Conservation (phyloP, 2,888 invertebrate species). For the Hipparchia sbordonii region DNA sequence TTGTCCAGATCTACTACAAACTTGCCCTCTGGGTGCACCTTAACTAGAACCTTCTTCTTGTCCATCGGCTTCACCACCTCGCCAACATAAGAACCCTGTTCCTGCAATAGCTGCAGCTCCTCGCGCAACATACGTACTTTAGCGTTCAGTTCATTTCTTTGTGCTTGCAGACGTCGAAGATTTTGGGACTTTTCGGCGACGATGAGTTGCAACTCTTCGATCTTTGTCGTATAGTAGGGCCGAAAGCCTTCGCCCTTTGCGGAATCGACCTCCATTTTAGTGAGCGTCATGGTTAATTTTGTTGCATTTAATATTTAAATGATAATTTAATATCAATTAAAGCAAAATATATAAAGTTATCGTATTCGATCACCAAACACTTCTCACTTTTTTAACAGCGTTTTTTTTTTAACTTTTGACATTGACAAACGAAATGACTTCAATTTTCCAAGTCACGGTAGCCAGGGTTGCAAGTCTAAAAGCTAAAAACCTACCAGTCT, state of each 20-base stretch:
- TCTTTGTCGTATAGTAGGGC: slow-evolving; percentile 98
- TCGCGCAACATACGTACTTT: slow-evolving; percentile 99
- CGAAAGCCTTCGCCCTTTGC: slow-evolving; percentile 94
- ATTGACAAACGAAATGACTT: slow-evolving; percentile 33
- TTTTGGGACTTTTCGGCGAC: slow-evolving; percentile 99
- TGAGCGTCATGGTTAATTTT: slow-evolving; percentile 64
- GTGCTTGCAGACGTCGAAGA: slow-evolving; percentile 97
- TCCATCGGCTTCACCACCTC: slow-evolving; percentile 99
- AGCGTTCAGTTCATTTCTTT: slow-evolving; percentile 98
- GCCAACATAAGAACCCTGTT: slow-evolving; percentile 99
- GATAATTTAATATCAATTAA: neutral
- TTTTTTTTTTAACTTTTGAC: neutral
- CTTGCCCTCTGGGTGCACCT: slow-evolving; percentile 99
- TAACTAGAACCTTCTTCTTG: slow-evolving; percentile 99
- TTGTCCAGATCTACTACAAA: slow-evolving; percentile 99
- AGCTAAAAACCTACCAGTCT: neutral
- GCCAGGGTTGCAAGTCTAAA: slow-evolving; percentile 25
- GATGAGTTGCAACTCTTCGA: slow-evolving; percentile 97
- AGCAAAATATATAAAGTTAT: neutral
- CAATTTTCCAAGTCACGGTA: slow-evolving; percentile 62
- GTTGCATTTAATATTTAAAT: slow-evolving; percentile 30
- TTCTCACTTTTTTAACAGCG: neutral
- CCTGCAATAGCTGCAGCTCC: slow-evolving; percentile 97
- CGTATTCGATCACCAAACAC: neutral
- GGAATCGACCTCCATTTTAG: slow-evolving; percentile 88